These are phyloP conservation scores for Leptinotarsa juncta DNA, from an alignment of 2,888 invertebrate species.

Conservation along the genomic window DNA sequence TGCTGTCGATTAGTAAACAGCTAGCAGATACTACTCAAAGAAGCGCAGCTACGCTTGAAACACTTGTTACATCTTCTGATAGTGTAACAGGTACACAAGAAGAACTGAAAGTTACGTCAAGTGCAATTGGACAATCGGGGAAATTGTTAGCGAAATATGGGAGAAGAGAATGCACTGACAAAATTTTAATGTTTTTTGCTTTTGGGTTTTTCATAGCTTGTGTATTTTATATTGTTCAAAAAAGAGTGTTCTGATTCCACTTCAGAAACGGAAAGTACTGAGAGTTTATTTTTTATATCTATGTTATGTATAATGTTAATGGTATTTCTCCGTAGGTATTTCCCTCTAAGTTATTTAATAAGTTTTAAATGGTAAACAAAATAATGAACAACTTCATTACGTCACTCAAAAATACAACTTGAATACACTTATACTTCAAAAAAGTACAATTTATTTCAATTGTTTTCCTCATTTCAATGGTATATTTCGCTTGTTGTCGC, in stretches of 20 bases:
- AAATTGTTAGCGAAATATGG: slow-evolving; percentile 95
- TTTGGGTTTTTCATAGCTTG: slow-evolving; percentile 91
- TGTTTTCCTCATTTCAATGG: too few species aligned
- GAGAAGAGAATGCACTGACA: slow-evolving; percentile 94
- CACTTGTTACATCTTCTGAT: slow-evolving; percentile 77
- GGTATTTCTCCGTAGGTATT: too few species aligned
- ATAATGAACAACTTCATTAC: too few species aligned
- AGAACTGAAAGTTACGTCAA: slow-evolving; percentile 87
- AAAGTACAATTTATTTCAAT: too few species aligned
- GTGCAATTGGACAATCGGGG: slow-evolving; percentile 88
- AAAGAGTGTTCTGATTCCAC: slow-evolving; percentile 78
- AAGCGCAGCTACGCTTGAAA: slow-evolving; percentile 87
- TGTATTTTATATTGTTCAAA: slow-evolving; percentile 92
- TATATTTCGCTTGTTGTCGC: too few species aligned
- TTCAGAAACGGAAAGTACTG: too few species aligned
- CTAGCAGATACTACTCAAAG: slow-evolving; percentile 88
- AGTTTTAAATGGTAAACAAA: too few species aligned
- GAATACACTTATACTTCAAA: too few species aligned
- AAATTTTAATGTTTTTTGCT: slow-evolving; percentile 88
- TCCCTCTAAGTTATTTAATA: too few species aligned
- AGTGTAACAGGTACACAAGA: slow-evolving; percentile 80
- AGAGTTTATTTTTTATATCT: not conserved
- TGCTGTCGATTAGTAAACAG: slow-evolving; percentile 86
- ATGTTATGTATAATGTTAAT: not conserved
- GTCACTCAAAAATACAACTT: too few species aligned